phyloP scores from a whole-genome alignment of 2,888 invertebrate genomes.

The Bugula neritina region DNA sequence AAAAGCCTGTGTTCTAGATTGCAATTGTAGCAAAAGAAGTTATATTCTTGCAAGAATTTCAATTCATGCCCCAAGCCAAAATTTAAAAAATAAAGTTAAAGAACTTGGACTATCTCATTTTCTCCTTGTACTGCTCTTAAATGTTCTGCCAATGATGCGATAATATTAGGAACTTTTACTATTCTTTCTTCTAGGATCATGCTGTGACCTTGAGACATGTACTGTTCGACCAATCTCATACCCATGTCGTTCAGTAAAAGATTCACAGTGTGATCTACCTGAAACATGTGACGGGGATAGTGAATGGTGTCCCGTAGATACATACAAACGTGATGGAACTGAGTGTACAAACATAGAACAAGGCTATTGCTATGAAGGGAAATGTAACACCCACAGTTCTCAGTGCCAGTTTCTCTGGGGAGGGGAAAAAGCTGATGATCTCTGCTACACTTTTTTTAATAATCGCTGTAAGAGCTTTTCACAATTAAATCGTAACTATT shows the following conservation, averaged over 20 bases:
- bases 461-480: not conserved
- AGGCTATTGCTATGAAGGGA: conserved; percentile 82
- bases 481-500: too few relatives aligned
- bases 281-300: conserved; percentile 91
- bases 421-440: conserved; percentile 65
- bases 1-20: too few relatives aligned
- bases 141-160: not conserved
- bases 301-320: conserved; percentile 86
- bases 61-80: too few relatives aligned
- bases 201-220: conserved; percentile 39
- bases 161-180: not conserved
- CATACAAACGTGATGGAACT: conserved; percentile 81
- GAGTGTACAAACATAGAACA: conserved; percentile 64
- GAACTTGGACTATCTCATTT: too few relatives aligned
- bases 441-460: conserved; percentile 29
- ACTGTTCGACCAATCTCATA: conserved; percentile 70
- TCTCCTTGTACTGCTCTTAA: not conserved
- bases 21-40: too few relatives aligned
- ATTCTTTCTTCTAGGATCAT: not conserved
- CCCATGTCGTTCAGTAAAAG: conserved; percentile 70
- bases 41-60: too few relatives aligned
- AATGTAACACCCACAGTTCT: conserved; percentile 79
- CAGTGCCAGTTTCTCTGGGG: conserved; percentile 79
- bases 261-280: conserved; percentile 84
- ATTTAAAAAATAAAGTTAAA: too few relatives aligned